Conservation (phyloP, 2,888 invertebrate species). For the Ernsta delagoae region DNA sequence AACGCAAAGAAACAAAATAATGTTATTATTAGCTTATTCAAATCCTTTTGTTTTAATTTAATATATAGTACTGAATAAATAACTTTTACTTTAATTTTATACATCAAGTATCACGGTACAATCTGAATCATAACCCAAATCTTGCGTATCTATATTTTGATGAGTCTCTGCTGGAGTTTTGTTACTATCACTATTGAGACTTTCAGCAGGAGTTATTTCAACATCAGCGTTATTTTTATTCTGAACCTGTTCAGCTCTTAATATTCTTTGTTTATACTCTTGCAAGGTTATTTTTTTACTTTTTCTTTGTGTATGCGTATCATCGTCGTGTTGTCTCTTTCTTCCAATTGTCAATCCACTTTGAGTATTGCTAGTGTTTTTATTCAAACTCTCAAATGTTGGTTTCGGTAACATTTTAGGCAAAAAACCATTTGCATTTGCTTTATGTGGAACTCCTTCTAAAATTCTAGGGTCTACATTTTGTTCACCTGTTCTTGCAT, state of each 20-base stretch:
- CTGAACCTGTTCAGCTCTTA: not conserved
- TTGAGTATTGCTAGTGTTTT: not conserved
- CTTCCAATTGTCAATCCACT: not conserved
- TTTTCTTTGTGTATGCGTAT: not conserved
- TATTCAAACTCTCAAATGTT: not conserved
- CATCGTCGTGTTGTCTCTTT: constrained; percentile 9
- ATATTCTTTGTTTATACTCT: constrained; percentile 24
- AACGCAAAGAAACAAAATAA: too few relatives aligned
- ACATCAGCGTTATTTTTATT: not conserved
- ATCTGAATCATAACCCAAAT: constrained; percentile 11
- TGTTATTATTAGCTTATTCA: too few relatives aligned
- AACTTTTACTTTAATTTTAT: not conserved
- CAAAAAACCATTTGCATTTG: too few relatives aligned
- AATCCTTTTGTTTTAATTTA: too few relatives aligned
- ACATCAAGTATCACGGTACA: constrained; percentile 1
- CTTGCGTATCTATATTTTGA: not conserved
- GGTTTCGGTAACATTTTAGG: too few relatives aligned
- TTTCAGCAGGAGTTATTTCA: not conserved
- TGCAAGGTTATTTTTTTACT: constrained; percentile 26
- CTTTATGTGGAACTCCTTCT: too few relatives aligned
- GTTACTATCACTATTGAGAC: too few relatives aligned
- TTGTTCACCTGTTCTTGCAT: too few relatives aligned
- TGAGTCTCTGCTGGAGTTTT: not conserved
- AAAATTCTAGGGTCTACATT: too few relatives aligned
- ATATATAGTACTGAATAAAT: not conserved